Evolutionary conservation across 1,140 invertebrate genomes (phyloP).

Genomic region (Gryllus bimaculatus): DNA sequence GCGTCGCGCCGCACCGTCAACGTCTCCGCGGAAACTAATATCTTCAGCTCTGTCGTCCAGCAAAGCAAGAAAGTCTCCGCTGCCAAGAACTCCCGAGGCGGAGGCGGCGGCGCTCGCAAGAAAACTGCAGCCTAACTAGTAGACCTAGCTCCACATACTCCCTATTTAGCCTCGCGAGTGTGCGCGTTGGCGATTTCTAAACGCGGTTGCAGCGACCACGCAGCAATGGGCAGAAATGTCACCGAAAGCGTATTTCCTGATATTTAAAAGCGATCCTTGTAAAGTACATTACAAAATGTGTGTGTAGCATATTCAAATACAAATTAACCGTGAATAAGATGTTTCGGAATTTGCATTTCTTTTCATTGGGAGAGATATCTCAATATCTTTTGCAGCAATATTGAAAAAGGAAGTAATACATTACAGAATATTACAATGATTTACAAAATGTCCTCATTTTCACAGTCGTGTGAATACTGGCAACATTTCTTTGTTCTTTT

Average conservation of each 20-base stretch:
- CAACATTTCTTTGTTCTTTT: too few relatives aligned
- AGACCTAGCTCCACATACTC: conserved; percentile 3
- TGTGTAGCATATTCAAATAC: too few relatives aligned
- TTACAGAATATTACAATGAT: too few relatives aligned
- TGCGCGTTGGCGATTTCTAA: not conserved
- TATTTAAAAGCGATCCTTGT: too few relatives aligned
- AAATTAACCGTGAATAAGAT: too few relatives aligned
- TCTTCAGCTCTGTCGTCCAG: not conserved
- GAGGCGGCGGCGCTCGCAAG: not conserved
- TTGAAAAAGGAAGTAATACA: too few relatives aligned
- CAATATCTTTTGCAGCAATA: too few relatives aligned
- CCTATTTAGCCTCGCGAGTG: not conserved
- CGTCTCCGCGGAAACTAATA: not conserved
- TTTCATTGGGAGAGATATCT: too few relatives aligned
- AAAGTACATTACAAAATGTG: too few relatives aligned
- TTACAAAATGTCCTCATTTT: too few relatives aligned
- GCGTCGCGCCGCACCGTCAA: not conserved
- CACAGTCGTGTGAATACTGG: too few relatives aligned
- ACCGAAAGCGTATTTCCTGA: not conserved
- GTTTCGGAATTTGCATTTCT: too few relatives aligned
- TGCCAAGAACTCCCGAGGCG: not conserved
- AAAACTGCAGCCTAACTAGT: not conserved
- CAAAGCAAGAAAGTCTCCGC: not conserved
- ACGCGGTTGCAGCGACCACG: not conserved
- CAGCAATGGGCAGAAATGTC: not conserved